Evolutionary conservation across 2,888 invertebrate species (phyloP).

Genomic region (Sussaba pulchella): DNA sequence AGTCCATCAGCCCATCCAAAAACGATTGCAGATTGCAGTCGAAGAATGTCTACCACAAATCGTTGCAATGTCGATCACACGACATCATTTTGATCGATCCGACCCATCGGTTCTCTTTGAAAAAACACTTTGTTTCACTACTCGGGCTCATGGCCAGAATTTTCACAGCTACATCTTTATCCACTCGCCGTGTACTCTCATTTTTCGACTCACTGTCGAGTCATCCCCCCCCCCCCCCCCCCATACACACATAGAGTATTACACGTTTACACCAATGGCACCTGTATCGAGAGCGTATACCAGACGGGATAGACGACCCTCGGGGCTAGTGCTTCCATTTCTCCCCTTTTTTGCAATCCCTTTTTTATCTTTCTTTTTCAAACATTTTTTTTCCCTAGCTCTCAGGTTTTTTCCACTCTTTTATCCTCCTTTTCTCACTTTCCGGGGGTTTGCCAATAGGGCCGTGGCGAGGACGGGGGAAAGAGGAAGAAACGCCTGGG

Average conservation of each 20-base stretch:
- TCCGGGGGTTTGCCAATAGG: constrained; percentile 22
- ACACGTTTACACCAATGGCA: background rate
- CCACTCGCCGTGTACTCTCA: background rate
- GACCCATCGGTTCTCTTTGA: background rate
- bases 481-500: background rate
- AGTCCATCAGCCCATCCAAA: no score
- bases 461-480: constrained; percentile 27
- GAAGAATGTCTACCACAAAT: no score
- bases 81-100: background rate
- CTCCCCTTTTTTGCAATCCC: background rate
- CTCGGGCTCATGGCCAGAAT: background rate
- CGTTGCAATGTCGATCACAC: no score
- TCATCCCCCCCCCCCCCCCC: background rate
- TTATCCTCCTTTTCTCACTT: constrained; percentile 12
- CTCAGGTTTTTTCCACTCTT: background rate
- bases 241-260: background rate
- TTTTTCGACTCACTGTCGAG: background rate
- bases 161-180: background rate
- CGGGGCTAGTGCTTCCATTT: background rate
- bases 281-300: constrained; percentile 23
- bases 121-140: background rate
- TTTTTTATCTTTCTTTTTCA: background rate
- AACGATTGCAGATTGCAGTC: no score
- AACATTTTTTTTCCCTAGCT: constrained; percentile 7
- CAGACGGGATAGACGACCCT: constrained; percentile 21